Conservation (phyloP, 2,888 invertebrate species). For the Microplitis manilae region DNA sequence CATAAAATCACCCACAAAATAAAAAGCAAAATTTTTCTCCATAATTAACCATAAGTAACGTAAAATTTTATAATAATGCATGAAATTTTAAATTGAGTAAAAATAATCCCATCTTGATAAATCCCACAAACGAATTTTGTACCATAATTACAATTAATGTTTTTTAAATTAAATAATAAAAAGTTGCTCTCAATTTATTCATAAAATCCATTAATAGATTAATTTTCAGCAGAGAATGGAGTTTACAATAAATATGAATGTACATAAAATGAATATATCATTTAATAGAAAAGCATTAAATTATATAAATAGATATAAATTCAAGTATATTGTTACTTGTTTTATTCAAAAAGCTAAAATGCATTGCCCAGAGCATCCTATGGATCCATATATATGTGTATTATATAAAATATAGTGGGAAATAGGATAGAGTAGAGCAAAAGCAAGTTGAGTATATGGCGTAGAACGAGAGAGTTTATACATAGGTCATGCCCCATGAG, state of each 20-base stretch:
- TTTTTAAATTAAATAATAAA: too few species aligned
- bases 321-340: conserved; percentile 28
- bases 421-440: not conserved
- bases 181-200: too few species aligned
- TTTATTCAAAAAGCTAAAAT: conserved; percentile 27
- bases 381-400: not conserved
- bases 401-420: not conserved
- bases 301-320: conserved; percentile 12
- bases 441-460: not conserved
- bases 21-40: too few species aligned
- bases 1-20: too few species aligned
- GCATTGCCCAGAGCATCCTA: conserved; percentile 22
- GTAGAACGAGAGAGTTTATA: not conserved
- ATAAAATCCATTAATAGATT: not conserved
- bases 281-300: conserved; percentile 17
- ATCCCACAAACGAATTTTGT: too few species aligned
- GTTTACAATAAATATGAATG: not conserved
- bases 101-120: too few species aligned
- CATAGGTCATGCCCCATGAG: conserved; percentile 19
- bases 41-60: too few species aligned
- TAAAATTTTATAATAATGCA: too few species aligned
- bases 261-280: not conserved
- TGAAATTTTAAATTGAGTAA: too few species aligned
- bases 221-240: not conserved
- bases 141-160: too few species aligned